These are phyloP conservation scores for Chaetophractus vellerosus DNA, from an alignment of 2,797 vertebrate genomes.

Conservation along the genomic window DNA sequence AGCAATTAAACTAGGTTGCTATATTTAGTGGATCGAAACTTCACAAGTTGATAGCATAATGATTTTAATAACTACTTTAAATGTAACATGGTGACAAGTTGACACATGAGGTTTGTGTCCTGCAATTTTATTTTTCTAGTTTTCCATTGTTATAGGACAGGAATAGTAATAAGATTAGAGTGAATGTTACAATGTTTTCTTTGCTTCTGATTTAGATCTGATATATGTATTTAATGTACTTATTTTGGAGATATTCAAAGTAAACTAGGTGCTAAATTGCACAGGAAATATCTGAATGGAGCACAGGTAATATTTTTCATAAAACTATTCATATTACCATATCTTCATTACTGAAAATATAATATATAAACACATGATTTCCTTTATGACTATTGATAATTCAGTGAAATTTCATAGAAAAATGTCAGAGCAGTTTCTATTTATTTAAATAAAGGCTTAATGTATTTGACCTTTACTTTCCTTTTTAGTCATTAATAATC, in stretches of 20 bases:
- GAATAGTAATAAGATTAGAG: constrained; percentile 86
- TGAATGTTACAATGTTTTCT: constrained; percentile 75
- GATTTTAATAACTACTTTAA: constrained; percentile 90
- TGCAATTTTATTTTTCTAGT: constrained; percentile 88
- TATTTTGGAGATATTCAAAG: constrained; percentile 45
- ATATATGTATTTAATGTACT: constrained; percentile 26
- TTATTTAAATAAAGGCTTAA: not conserved
- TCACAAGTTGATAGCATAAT: constrained; percentile 90
- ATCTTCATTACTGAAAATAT: not conserved
- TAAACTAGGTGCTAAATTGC: constrained; percentile 9
- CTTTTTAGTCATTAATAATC: constrained; percentile 23
- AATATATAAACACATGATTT: not conserved
- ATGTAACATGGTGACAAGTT: constrained; percentile 88
- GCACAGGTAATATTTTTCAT: not conserved
- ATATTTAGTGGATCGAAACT: constrained; percentile 88
- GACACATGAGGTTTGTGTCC: constrained; percentile 88
- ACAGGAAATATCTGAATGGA: not conserved
- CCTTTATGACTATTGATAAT: not conserved
- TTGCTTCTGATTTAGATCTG: constrained; percentile 65
- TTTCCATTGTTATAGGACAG: constrained; percentile 85
- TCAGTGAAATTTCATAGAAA: not conserved
- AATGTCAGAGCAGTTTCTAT: not conserved
- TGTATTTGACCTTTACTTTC: not conserved
- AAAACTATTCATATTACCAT: not conserved
- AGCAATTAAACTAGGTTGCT: constrained; percentile 89